Evolutionary conservation across 2,888 invertebrate species (phyloP), one percentile per base, ranked within the genome.

Genomic region (Melipona beecheii): DNA sequence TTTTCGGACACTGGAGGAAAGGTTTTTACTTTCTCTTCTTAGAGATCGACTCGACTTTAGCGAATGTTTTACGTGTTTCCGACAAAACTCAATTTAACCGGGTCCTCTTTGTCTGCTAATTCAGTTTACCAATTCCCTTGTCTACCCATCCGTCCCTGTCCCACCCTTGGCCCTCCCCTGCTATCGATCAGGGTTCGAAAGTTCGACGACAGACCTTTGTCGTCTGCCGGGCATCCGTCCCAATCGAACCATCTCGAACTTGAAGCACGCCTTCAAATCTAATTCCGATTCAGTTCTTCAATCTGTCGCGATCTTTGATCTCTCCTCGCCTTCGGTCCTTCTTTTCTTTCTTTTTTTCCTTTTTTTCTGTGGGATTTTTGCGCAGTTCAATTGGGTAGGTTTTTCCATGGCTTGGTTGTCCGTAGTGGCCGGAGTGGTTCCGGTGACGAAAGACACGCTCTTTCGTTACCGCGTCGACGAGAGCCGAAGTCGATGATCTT

Each of bases 171-270:
- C 64, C 13, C 62, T 5, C 64, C 21, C 64, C 21, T 36, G 54
- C 71, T 70, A 82, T 81, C 81, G 82, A 81, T 81, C 75, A 64
- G 50, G 49, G 19, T 36, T 27, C 13, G 74, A 69, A 76, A 76
- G 60, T 76, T 76, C 24, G 70, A 62, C 76, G 70, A 52, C 27
- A 56, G 56, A 66, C 75, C 58, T 50, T 75, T 68, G 75, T 78
- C 75, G 52, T 50, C 50, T 27, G 52, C 19, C 31, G 64, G 49
- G 5, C 36, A 77, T 49, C 71, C 58, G 49, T 50, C 69, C 27
- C 19, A 15, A 69, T 69, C 80, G 62, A 56, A 36, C 56, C 36
- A 50, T 62, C 50, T 69, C 24, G 15, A 75, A 60, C 58, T 75
- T 52, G 13, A 36, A 36, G 58, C 58, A 58, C 75, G 75, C 17